Conservation (phyloP, 2,113 vertebrate species). For the Ascaphus truei region DNA sequence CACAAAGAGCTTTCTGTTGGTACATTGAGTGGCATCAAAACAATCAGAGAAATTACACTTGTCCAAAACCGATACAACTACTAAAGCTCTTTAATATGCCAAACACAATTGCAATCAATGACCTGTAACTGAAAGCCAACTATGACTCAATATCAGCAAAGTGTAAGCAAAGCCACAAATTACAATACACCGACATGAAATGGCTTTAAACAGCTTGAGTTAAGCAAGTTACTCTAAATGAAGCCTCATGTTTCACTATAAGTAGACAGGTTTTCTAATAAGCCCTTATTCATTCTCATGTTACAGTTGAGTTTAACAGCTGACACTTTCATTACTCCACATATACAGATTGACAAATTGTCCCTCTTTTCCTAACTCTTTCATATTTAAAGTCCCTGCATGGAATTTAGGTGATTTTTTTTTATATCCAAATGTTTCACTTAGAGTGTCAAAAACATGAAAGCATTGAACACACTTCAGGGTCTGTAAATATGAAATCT, state of each 20-base stretch:
- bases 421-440: background rate
- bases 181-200: background rate
- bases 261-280: slow-evolving; percentile 13
- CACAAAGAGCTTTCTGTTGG: no score
- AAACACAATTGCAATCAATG: background rate
- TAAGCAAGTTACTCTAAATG: background rate
- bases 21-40: no score
- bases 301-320: slow-evolving; percentile 23
- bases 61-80: no score
- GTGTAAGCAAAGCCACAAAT: background rate
- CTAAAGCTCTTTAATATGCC: no score
- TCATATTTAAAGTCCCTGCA: background rate
- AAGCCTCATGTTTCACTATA: slow-evolving; percentile 17
- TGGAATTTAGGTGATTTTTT: background rate
- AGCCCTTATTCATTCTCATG: slow-evolving; percentile 18
- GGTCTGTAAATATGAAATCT: background rate
- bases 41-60: no score
- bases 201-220: background rate
- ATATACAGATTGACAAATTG: slow-evolving; percentile 16
- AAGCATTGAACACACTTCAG: background rate
- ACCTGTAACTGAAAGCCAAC: slow-evolving; percentile 1
- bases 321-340: slow-evolving; percentile 22
- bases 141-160: background rate
- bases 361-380: background rate
- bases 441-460: background rate